These are phyloP conservation scores for Sisyra terminalis DNA, from an alignment of 2,888 invertebrate genomes.

Conservation along the genomic window DNA sequence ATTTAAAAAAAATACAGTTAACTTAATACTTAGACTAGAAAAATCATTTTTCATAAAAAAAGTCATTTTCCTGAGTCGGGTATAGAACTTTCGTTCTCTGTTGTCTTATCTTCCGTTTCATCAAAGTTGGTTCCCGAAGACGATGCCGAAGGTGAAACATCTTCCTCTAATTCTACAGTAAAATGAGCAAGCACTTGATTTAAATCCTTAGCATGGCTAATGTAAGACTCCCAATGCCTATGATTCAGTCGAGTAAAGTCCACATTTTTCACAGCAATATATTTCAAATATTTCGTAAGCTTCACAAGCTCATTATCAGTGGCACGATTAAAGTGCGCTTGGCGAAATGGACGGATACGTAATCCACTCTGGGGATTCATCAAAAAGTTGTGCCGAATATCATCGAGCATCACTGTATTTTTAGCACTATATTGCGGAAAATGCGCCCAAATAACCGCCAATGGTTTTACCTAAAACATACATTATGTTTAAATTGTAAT, in stretches of 20 bases:
- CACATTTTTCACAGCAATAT: slow-evolving; percentile 61
- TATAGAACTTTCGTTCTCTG: no score
- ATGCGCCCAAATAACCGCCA: slow-evolving; percentile 95
- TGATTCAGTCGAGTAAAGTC: slow-evolving; percentile 80
- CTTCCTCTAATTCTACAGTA: no score
- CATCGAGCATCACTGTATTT: slow-evolving; percentile 98
- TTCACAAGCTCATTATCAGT: slow-evolving; percentile 71
- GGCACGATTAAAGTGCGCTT: slow-evolving; percentile 75
- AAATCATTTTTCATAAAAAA: no score
- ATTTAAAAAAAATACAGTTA: no score
- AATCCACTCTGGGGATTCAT: slow-evolving; percentile 95
- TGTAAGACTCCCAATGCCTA: slow-evolving; percentile 60
- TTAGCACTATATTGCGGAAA: slow-evolving; percentile 72
- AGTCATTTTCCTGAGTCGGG: no score
- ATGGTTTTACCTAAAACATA: slow-evolving; percentile 62
- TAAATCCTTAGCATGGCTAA: not conserved
- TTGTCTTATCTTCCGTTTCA: no score
- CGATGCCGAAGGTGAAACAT: no score
- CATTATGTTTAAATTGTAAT: not conserved
- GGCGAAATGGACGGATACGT: slow-evolving; percentile 75
- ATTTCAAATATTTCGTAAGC: slow-evolving; percentile 63
- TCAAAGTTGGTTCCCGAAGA: no score
- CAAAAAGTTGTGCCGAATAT: slow-evolving; percentile 85
- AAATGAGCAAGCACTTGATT: slow-evolving; percentile 2
- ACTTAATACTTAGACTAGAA: no score